phyloP scores from a whole-genome alignment of 2,797 vertebrate genomes.

The Neoniphon sammara region DNA sequence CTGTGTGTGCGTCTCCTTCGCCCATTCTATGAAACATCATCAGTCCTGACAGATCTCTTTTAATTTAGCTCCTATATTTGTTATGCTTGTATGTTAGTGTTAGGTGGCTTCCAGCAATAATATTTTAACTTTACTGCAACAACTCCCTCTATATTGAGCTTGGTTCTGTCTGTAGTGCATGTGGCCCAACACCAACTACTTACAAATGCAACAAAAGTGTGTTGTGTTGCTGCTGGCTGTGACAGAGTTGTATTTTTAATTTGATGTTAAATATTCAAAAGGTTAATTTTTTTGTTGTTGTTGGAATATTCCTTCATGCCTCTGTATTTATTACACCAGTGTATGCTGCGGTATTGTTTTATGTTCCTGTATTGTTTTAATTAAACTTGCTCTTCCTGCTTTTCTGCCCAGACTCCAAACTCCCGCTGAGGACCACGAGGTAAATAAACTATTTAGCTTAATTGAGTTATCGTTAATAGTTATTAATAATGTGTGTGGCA shows the following conservation, averaged over 20 bases:
- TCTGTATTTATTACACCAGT: conserved; percentile 25
- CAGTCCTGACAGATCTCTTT: conserved; percentile 65
- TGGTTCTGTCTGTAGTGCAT: conserved; percentile 39
- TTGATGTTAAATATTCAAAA: conserved; percentile 12
- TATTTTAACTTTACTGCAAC: conserved; percentile 70
- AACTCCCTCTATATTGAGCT: conserved; percentile 43
- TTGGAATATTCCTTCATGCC: conserved; percentile 18
- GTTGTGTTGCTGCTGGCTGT: conserved; percentile 47
- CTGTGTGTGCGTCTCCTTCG: conserved; percentile 2
- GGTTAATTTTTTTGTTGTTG: conserved; percentile 10
- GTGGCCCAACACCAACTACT: conserved; percentile 43
- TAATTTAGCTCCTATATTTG: conserved; percentile 67
- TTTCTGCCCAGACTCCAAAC: conserved; percentile 14
- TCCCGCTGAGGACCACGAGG: conserved; percentile 34
- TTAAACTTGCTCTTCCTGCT: conserved; percentile 22
- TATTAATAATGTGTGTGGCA: too few species aligned
- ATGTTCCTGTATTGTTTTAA: conserved; percentile 37
- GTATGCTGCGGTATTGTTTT: conserved; percentile 12
- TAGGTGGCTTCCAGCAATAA: conserved; percentile 67
- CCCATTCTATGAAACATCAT: conserved; percentile 49
- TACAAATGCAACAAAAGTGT: conserved; percentile 40
- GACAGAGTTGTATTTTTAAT: conserved; percentile 33
- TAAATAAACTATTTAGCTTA: conserved; percentile 35
- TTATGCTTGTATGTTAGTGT: conserved; percentile 66
- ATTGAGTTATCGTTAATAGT: conserved; percentile 43